Base-by-base conservation (phyloP, 1,140 invertebrate genomes). In the Phymorhynchus buccinoides region DNA sequence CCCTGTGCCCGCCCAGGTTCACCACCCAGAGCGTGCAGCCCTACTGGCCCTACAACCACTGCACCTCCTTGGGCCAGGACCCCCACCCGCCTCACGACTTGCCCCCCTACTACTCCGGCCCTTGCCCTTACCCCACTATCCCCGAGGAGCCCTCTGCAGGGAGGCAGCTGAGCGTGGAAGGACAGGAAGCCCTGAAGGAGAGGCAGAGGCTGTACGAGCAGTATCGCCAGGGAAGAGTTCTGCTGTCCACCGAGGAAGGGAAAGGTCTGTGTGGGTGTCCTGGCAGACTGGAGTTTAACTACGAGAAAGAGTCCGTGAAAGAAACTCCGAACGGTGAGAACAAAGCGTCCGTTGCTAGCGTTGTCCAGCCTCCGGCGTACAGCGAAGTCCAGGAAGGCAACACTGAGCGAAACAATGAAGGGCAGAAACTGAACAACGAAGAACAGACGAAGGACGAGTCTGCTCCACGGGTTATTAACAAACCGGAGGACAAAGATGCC, bases 31-130 rank as follows among this genome's bases (percentile, higher is more conserved):
- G 18, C 9, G 73, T 22, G 14, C 18, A 41, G 16, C 73, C 73
- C 37, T 75, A 75, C 73, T 37, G 35, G 73, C 73, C 35, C 73
- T 75, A 75, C 73, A 9, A 37, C 18, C 73, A 75, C 73, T 75
- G 7, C 73, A 39, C 37, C 14, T 18, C 42, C 32, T n/a, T n/a
- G n/a, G 37, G 18, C 6, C 37, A 41, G 32, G 73, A 41, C 73
- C 14, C 35, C 9, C n/a, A n/a, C n/a, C n/a, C n/a, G n/a, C n/a
- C n/a, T n/a, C 2, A 35, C 35, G 68, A 32, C 68, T 27, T 62
- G 12, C 56, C 56, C 56, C 56, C 22, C 56, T 62, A 62, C 6
- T 4, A 27, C 14, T 27, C 56, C 7, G 22, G n/a, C 56, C 56
- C 12, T 27, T 14, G 0, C 56, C 56, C 56, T 27, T 62, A 0